These are phyloP conservation scores for Brenthis daphne DNA, from an alignment of 2,888 invertebrate species.

Conservation along the genomic window DNA sequence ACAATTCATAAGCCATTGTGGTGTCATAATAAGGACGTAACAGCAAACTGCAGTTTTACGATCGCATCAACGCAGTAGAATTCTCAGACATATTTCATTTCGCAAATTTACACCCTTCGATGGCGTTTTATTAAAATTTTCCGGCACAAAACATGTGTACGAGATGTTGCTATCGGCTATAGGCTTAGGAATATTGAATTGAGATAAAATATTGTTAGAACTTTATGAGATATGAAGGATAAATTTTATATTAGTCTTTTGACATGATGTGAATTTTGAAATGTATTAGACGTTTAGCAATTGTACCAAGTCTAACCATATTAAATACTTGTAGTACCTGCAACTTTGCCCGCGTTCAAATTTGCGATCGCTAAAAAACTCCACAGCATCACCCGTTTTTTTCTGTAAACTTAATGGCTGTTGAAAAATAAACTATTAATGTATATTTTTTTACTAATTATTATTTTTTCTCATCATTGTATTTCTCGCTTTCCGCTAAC, in stretches of 20 bases:
- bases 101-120: constrained; percentile 49
- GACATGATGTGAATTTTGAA: neutral
- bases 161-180: constrained; percentile 44
- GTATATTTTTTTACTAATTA: too few species aligned
- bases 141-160: constrained; percentile 49
- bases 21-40: constrained; percentile 28
- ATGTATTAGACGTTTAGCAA: neutral
- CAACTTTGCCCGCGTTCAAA: too few species aligned
- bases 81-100: constrained; percentile 57
- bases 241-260: neutral
- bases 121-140: constrained; percentile 63
- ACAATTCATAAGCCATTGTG: constrained; percentile 8
- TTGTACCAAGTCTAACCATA: too few species aligned
- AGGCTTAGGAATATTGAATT: neutral
- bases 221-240: neutral
- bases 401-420: too few species aligned
- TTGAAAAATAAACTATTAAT: too few species aligned
- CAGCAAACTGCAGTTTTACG: constrained; percentile 36
- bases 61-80: constrained; percentile 44
- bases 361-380: too few species aligned
- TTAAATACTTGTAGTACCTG: too few species aligned
- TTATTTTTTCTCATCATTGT: too few species aligned
- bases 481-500: too few species aligned
- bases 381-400: too few species aligned
- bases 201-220: neutral